Percentiles rank a stretch among this genome's conserved stretches.
Conservation (phyloP, 23 tunicate species). For the Halocynthia aurantium region DNA sequence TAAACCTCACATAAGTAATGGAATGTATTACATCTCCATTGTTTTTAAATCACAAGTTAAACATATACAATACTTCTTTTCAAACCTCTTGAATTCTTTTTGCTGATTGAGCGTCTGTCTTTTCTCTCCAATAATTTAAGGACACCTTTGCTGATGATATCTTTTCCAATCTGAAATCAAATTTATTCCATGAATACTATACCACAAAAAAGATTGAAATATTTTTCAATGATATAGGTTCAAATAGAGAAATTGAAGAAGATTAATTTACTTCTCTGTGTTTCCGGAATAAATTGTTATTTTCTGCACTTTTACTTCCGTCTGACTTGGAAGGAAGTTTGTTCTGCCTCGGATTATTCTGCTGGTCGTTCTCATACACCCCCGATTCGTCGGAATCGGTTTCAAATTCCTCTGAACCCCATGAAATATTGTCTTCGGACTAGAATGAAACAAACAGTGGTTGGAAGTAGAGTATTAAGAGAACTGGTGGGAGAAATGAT, state of each 20-base stretch:
- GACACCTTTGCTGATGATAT: too few relatives aligned
- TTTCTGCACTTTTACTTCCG: not conserved
- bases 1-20: too few relatives aligned
- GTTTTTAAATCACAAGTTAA: too few relatives aligned
- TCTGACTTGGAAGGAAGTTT: not conserved
- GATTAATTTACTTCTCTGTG: not conserved
- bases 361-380: slow-evolving; percentile 18
- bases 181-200: too few relatives aligned
- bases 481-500: too few relatives aligned
- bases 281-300: not conserved
- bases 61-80: not conserved
- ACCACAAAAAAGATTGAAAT: too few relatives aligned
- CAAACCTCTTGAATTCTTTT: slow-evolving; percentile 10
- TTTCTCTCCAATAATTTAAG: not conserved
- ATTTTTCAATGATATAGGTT: not conserved
- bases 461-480: not conserved
- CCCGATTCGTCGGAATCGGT: slow-evolving; percentile 38
- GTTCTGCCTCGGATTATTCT: not conserved
- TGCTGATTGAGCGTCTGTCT: not conserved
- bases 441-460: slow-evolving; percentile 5
- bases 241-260: not conserved
- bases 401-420: slow-evolving; percentile 62
- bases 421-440: slow-evolving; percentile 36
- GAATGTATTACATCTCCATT: too few relatives aligned
- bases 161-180: too few relatives aligned